Percentiles rank a stretch among this genome's conserved stretches.
Evolutionary conservation across 37 sponge, comb jelly and placozoan genomes (phyloP).

Genomic region (Agelas oroides): DNA sequence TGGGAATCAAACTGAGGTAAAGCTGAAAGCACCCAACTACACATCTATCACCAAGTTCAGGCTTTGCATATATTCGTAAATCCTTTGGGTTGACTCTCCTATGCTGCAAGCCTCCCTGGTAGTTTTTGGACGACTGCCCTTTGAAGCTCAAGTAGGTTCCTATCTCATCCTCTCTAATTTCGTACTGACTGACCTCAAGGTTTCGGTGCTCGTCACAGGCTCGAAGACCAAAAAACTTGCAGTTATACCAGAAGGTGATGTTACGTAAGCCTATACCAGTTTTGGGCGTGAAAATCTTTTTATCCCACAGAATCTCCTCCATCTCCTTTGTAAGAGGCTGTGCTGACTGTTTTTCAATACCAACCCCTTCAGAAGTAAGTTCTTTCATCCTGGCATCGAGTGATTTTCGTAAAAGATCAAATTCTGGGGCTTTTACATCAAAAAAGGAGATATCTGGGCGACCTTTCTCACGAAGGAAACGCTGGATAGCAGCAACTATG

Average conservation of each 20-base stretch:
- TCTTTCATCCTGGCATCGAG: constrained; percentile 11
- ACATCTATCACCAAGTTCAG: too few relatives aligned
- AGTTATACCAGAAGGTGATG: background rate
- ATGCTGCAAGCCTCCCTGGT: constrained; percentile 1
- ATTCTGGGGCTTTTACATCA: background rate
- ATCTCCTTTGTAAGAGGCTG: background rate
- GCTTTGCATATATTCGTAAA: too few relatives aligned
- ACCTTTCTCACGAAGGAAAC: background rate
- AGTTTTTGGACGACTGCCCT: background rate
- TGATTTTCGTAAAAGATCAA: background rate
- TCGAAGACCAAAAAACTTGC: background rate
- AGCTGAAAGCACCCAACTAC: too few relatives aligned
- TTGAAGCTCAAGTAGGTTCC: background rate
- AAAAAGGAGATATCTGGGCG: background rate
- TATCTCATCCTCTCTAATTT: background rate
- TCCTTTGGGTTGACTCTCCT: too few relatives aligned
- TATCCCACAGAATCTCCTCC: constrained; percentile 14
- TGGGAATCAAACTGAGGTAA: too few relatives aligned
- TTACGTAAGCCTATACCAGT: background rate
- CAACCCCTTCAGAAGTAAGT: constrained; percentile 1
- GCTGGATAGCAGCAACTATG: background rate
- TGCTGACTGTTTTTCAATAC: background rate
- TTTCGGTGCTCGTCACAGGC: background rate
- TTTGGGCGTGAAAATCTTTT: background rate
- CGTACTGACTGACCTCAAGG: background rate